Evolutionary conservation across 1,140 invertebrate species (phyloP).

Genomic region (Eriosoma lanigerum): DNA sequence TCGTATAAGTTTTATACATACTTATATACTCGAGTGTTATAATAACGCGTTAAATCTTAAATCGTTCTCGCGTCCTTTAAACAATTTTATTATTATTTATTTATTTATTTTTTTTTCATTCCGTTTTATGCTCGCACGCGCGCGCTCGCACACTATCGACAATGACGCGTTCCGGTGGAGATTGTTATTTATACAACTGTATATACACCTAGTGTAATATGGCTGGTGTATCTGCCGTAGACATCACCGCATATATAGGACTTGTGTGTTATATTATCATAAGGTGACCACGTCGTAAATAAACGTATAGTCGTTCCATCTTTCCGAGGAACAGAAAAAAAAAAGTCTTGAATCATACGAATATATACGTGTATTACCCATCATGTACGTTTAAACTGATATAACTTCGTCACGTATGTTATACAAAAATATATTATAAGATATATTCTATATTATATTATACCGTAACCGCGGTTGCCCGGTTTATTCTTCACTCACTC

Average conservation of each 20-base stretch:
- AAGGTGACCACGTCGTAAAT: neutral
- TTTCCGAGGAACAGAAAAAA: no score
- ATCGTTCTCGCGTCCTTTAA: neutral
- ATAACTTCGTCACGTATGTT: no score
- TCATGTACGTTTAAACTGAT: no score
- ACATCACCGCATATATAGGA: conserved; percentile 1
- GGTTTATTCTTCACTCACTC: no score
- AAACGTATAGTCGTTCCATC: neutral
- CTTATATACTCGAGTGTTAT: no score
- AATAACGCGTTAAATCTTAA: conserved; percentile 31
- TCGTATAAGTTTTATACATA: neutral
- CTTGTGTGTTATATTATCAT: neutral
- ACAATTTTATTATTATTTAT: no score
- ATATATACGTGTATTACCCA: no score
- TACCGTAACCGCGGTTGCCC: no score
- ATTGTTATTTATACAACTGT: conserved; percentile 10
- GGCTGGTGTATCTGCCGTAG: conserved; percentile 16
- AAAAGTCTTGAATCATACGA: no score
- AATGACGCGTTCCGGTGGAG: neutral
- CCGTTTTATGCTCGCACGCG: neutral
- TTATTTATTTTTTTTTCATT: neutral
- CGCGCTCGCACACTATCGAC: neutral
- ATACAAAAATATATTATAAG: no score
- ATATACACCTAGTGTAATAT: neutral
- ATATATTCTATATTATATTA: no score